These are phyloP conservation scores for Thamnophis sirtalis DNA, from an alignment of 2,113 vertebrate species.

Conservation along the genomic window DNA sequence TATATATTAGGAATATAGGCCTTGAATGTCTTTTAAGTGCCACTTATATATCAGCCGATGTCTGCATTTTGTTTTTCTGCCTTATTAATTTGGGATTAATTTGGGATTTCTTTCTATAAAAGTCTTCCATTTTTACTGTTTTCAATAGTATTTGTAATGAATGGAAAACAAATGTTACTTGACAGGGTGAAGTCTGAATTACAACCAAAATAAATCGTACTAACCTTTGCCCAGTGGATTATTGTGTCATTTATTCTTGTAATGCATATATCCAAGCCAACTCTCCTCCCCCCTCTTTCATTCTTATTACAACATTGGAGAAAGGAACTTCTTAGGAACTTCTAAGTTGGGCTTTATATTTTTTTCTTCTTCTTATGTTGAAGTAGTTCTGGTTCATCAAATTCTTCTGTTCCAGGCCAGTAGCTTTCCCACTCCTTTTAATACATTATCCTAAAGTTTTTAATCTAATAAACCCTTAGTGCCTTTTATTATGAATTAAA, in stretches of 20 bases:
- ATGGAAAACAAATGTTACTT: background rate
- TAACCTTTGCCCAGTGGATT: background rate
- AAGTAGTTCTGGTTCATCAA: background rate
- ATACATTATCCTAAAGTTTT: background rate
- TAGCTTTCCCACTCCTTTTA: background rate
- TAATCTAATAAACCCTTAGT: background rate
- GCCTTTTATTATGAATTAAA: background rate
- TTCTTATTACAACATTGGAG: background rate
- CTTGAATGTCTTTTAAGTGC: background rate
- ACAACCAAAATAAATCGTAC: background rate
- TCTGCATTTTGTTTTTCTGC: background rate
- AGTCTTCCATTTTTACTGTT: background rate
- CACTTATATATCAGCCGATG: background rate
- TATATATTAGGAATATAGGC: background rate
- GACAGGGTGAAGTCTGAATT: slow-evolving; percentile 18
- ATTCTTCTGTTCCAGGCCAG: background rate
- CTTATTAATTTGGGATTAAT: slow-evolving; percentile 19
- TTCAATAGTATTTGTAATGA: slow-evolving; percentile 24
- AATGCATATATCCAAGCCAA: background rate
- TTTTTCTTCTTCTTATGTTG: background rate
- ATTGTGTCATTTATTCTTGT: background rate
- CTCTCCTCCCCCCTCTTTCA: background rate
- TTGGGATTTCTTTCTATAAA: slow-evolving; percentile 15
- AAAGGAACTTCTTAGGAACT: background rate
- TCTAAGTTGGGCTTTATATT: background rate